A percentile compares a stretch with the other conserved stretches of the same genome.
phyloP scores from a whole-genome alignment of 1,140 invertebrate genomes.

The Drosophila novamexicana region DNA sequence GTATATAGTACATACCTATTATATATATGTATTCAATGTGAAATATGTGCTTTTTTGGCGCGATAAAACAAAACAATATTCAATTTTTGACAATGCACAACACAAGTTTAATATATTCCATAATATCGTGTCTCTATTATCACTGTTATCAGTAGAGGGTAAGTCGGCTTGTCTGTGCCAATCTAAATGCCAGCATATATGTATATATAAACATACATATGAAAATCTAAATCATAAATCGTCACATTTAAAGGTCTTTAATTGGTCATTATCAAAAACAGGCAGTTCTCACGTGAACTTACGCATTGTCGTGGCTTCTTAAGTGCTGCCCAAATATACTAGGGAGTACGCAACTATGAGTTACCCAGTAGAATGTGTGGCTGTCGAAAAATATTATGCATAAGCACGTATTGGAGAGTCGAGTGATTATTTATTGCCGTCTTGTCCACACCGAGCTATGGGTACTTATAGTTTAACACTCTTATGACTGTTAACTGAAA shows the following conservation, averaged over 20 bases:
- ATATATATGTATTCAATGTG: not conserved
- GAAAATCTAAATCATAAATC: conserved; percentile 33
- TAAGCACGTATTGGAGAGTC: not conserved
- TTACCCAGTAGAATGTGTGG: conserved; percentile 5
- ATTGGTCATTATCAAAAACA: conserved; percentile 61
- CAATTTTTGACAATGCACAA: conserved; percentile 5
- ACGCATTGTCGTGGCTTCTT: conserved; percentile 3
- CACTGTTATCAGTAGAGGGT: not conserved
- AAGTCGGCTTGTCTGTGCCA: not conserved
- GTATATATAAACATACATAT: not conserved
- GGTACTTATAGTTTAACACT: not conserved
- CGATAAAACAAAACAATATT: conserved; percentile 34
- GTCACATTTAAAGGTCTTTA: conserved; percentile 55
- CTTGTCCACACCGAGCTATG: too few species aligned
- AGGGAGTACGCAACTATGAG: not conserved
- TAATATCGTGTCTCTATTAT: not conserved
- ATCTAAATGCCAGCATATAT: not conserved
- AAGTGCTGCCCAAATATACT: conserved; percentile 30
- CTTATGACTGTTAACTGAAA: conserved; percentile 1
- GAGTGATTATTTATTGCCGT: not conserved
- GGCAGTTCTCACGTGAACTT: conserved; percentile 56
- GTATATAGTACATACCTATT: conserved; percentile 8
- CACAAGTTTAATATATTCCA: conserved; percentile 1
- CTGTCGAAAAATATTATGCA: conserved; percentile 1
- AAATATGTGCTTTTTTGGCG: not conserved